Percentiles rank a stretch among this genome's conserved stretches.
Evolutionary conservation across 2,113 vertebrate species (phyloP).

Genomic region (Pomatorhinus ruficollis): DNA sequence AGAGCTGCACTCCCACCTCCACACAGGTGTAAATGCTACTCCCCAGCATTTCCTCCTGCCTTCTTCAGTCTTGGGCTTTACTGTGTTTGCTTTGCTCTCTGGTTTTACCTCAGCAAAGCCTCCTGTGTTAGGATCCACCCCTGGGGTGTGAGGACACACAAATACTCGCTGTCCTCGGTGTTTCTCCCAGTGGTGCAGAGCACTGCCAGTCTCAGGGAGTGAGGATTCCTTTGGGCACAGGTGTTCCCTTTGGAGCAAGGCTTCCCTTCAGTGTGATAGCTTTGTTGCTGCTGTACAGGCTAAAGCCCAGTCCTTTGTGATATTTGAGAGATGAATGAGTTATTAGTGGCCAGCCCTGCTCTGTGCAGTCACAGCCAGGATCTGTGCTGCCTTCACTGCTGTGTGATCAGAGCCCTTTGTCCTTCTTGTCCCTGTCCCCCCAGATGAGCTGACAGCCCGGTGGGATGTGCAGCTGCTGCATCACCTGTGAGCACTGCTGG

Average conservation of each 20-base stretch:
- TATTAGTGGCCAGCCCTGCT: neutral
- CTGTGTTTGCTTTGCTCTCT: neutral
- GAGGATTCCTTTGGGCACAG: neutral
- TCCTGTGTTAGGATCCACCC: neutral
- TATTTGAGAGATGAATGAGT: neutral
- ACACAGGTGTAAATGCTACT: accelerated
- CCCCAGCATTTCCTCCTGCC: neutral
- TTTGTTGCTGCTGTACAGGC: neutral
- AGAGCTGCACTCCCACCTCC: neutral
- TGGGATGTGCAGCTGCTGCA: neutral
- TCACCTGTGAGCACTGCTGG: neutral
- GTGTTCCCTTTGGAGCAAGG: neutral
- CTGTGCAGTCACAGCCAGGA: neutral
- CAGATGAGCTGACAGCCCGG: neutral
- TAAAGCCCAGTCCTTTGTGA: neutral
- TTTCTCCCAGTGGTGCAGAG: neutral
- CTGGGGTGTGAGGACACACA: neutral
- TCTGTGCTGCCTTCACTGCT: neutral
- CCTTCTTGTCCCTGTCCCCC: neutral
- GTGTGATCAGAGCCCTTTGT: neutral
- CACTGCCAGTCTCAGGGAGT: neutral
- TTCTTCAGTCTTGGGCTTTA: neutral
- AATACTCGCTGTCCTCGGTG: neutral
- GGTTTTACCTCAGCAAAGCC: neutral
- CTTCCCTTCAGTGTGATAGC: neutral